A percentile compares a stretch with the other conserved stretches of the same genome.
Evolutionary conservation across 2,797 vertebrate genomes (phyloP).

Genomic region (Acridotheres tristis): DNA sequence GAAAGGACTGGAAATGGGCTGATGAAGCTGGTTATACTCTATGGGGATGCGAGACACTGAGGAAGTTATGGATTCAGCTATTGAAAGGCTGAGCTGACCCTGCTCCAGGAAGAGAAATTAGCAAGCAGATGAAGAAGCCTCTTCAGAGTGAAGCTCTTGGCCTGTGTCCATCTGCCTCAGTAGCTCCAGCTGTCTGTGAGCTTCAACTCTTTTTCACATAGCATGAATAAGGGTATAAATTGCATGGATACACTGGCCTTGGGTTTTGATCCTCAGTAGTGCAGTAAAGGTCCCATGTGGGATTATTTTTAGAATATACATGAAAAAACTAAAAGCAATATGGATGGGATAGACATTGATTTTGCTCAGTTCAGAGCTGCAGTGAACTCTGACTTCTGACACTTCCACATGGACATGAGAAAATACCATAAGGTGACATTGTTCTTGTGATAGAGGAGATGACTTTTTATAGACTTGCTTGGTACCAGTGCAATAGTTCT

Average conservation of each 20-base stretch:
- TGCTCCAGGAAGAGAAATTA: not conserved
- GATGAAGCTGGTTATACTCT: not conserved
- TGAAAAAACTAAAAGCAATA: not conserved
- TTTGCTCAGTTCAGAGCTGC: not conserved
- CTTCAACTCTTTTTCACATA: not conserved
- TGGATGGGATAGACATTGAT: not conserved
- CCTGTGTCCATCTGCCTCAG: not conserved
- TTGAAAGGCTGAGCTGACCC: not conserved
- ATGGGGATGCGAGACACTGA: not conserved
- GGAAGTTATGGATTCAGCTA: not conserved
- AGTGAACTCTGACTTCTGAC: not conserved
- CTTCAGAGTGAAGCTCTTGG: not conserved
- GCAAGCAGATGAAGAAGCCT: not conserved
- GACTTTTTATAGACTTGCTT: not conserved
- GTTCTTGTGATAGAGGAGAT: not conserved
- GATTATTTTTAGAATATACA: not conserved
- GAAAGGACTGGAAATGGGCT: not conserved
- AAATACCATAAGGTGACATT: fast-evolving
- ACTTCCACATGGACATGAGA: not conserved
- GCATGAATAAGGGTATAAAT: not conserved
- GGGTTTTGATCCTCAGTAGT: not conserved
- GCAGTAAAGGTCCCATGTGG: not conserved
- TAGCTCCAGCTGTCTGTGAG: not conserved
- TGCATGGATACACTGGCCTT: not conserved
- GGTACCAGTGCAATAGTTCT: not conserved